A percentile compares a stretch with the other conserved stretches of the same genome.
These are phyloP conservation scores for Diabrotica balteata DNA, from an alignment of 2,888 invertebrate genomes.

Conservation along the genomic window DNA sequence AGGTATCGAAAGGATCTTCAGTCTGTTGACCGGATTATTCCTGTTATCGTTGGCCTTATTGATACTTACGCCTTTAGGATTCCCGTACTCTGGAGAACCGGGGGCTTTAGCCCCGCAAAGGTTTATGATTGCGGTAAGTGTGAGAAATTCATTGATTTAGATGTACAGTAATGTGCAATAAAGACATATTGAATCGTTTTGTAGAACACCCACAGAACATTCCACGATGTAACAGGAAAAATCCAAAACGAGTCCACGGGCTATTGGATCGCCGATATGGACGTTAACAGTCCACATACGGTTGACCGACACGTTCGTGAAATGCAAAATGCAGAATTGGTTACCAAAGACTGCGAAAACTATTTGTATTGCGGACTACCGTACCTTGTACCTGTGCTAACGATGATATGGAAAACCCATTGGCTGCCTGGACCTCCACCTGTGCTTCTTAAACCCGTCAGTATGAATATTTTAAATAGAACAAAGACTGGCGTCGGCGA, in stretches of 20 bases:
- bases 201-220: slow-evolving; percentile 70
- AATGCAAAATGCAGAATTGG: slow-evolving; percentile 59
- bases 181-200: slow-evolving; percentile 1
- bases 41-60: slow-evolving; percentile 65
- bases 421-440: slow-evolving; percentile 67
- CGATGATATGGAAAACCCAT: slow-evolving; percentile 71
- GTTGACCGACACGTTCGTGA: slow-evolving; percentile 66
- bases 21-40: slow-evolving; percentile 63
- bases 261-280: slow-evolving; percentile 79
- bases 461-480: slow-evolving; percentile 60
- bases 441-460: slow-evolving; percentile 61
- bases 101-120: slow-evolving; percentile 74
- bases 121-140: slow-evolving; percentile 74
- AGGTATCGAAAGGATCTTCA: slow-evolving; percentile 64
- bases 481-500: slow-evolving; percentile 56
- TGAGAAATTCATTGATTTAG: too few species aligned
- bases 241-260: slow-evolving; percentile 63
- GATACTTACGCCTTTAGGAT: slow-evolving; percentile 73
- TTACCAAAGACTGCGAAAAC: slow-evolving; percentile 66
- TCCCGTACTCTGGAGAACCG: slow-evolving; percentile 74
- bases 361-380: slow-evolving; percentile 81
- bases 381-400: slow-evolving; percentile 77
- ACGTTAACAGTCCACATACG: slow-evolving; percentile 73
- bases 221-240: slow-evolving; percentile 63
- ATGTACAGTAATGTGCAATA: too few species aligned